Base-by-base conservation (phyloP, 2,113 vertebrate species). In the Micromys minutus region DNA sequence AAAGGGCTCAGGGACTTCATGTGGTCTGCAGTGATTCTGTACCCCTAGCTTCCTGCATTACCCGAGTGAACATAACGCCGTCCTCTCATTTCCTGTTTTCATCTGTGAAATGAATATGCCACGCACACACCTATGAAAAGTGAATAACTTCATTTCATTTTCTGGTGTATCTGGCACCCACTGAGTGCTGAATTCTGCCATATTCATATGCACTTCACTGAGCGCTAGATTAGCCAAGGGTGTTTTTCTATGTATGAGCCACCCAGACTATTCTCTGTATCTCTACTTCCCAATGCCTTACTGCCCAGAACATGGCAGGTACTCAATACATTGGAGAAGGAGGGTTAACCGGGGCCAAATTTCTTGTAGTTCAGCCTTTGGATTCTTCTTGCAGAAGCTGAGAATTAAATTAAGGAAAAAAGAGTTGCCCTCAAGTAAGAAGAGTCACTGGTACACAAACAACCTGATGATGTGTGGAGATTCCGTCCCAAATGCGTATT, bases 351-450 rank as follows among this genome's bases (percentile, higher is more conserved):
- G 75, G 21, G 24, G 17, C 22, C 39, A 92, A 75, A 50, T 55
- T 45, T 90, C 63, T 94, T 72, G 31, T 39, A 87, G 34, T 79
- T 92, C 4, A 75, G 61, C 24, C 92, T 90, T 57, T 89, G 16
- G 36, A 79, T 39, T 84, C 72, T 93, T 91, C 59, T 81, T 67
- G 39, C 1, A 67, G 9, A 95, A 74, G 86, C 22, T 91, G 50
- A 71, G 52, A 74, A 76, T 76, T 50, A 42, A 55, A 29, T 79
- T 93, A 89, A 92, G 74, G n/a, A 79, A 69, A n/a, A 81, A 86
- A 90, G 52, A 94, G 71, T 76, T 55, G 15, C 3, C 39, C n/a
- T 76, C 69, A 95, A 93, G 77, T 87, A 90, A 83, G 39, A 83
- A n/a, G n/a, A 94, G 69, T 65, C 57, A 67, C 4, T 86, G 55